These are phyloP conservation scores for Betta splendens DNA, from an alignment of 2,797 vertebrate genomes.

Conservation along the genomic window DNA sequence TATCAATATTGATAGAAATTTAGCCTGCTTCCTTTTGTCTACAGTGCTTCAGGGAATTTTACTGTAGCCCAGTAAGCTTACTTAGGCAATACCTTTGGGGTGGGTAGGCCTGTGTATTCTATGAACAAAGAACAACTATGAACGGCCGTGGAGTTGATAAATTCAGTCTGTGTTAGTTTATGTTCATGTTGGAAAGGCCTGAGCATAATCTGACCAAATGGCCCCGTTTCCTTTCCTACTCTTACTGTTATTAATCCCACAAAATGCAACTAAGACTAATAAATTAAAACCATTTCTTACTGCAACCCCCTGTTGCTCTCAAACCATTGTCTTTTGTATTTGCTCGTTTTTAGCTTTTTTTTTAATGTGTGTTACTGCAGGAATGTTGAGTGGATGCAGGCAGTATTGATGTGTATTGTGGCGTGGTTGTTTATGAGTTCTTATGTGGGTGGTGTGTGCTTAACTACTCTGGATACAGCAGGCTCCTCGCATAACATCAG, in stretches of 20 bases:
- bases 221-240: conserved; percentile 25
- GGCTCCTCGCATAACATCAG: conserved; percentile 66
- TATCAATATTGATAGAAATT: conserved; percentile 79
- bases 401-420: conserved; percentile 71
- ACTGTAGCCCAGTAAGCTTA: conserved; percentile 75
- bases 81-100: conserved; percentile 79
- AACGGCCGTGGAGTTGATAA: conserved; percentile 58
- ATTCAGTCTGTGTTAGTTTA: conserved; percentile 53
- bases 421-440: conserved; percentile 71
- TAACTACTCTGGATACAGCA: conserved; percentile 63
- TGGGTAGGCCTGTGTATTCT: conserved; percentile 64
- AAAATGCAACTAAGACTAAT: conserved; percentile 30
- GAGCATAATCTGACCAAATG: conserved; percentile 30
- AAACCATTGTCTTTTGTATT: conserved; percentile 25
- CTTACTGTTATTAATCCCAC: conserved; percentile 21
- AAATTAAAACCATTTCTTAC: conserved; percentile 18
- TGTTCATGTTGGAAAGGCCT: conserved; percentile 41
- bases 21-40: conserved; percentile 74
- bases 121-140: conserved; percentile 74
- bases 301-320: conserved; percentile 8
- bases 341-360: conserved; percentile 13
- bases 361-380: conserved; percentile 59
- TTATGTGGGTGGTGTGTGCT: conserved; percentile 73
- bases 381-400: conserved; percentile 74
- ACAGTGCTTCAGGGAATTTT: conserved; percentile 72